phyloP scores from a whole-genome alignment of 2,113 vertebrate genomes.

The Dunckerocampus dactyliophorus region DNA sequence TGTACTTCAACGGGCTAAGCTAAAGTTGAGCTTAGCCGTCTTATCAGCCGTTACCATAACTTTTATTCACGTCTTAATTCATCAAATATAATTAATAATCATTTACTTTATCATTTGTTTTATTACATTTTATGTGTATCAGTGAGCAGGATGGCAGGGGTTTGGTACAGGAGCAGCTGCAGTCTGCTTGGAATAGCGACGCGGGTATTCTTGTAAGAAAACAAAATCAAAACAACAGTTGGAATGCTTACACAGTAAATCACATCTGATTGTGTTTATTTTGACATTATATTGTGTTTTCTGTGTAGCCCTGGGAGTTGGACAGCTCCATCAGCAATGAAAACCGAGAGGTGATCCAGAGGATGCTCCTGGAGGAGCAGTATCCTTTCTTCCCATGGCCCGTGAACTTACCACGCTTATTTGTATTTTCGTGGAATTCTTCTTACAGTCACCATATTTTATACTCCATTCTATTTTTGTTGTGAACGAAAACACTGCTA shows the following conservation, averaged over 20 bases:
- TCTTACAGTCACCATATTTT: neutral
- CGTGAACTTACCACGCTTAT: neutral
- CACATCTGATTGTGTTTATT: neutral
- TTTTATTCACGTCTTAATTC: too few relatives aligned
- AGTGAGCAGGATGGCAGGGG: constrained; percentile 70
- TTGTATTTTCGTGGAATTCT: too few relatives aligned
- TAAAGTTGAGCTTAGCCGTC: neutral
- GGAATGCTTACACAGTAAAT: neutral
- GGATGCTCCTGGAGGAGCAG: constrained; percentile 95
- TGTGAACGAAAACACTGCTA: neutral
- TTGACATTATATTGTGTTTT: constrained; percentile 10
- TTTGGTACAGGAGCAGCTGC: constrained; percentile 81
- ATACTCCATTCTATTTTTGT: neutral
- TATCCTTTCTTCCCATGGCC: constrained; percentile 74
- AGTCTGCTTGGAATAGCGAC: constrained; percentile 83
- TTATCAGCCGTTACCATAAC: neutral
- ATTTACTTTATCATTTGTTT: neutral
- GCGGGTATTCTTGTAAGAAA: constrained; percentile 76
- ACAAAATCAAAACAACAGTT: fast-evolving
- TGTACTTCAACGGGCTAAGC: neutral
- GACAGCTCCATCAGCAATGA: constrained; percentile 92
- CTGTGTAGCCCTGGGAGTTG: constrained; percentile 85
- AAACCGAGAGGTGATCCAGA: constrained; percentile 89
- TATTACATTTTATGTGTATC: constrained; percentile 15
- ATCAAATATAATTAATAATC: neutral